phyloP scores from a whole-genome alignment of 1,140 invertebrate species.

The Oncopodura yosiiana region DNA sequence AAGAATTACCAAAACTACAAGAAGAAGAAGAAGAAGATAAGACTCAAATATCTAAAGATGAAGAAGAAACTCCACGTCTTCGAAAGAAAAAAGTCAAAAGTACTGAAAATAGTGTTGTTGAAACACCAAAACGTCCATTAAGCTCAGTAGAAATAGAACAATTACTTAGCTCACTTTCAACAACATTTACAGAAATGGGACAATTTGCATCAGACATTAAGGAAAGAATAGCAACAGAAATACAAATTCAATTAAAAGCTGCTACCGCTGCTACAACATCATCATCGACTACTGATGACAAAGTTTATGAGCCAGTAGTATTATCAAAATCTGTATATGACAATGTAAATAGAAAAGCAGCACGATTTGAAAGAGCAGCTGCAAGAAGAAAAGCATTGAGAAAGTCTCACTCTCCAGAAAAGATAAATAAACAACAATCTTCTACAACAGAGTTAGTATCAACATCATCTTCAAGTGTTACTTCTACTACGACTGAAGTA shows the following conservation, averaged over 20 bases:
- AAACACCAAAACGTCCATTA: not conserved
- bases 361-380: constrained; percentile 16
- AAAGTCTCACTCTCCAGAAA: constrained; percentile 17
- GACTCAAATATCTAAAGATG: constrained; percentile 42
- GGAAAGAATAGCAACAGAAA: constrained; percentile 14
- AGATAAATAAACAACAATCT: not conserved
- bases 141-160: constrained; percentile 13
- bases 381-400: constrained; percentile 15
- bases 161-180: constrained; percentile 11
- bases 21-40: constrained; percentile 35
- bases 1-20: constrained; percentile 34
- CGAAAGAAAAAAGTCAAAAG: not conserved
- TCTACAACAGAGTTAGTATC: constrained; percentile 8
- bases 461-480: constrained; percentile 7
- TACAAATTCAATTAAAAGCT: constrained; percentile 15
- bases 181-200: constrained; percentile 28
- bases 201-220: constrained; percentile 23
- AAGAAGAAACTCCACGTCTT: not conserved
- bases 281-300: not conserved
- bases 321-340: not conserved
- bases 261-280: not conserved
- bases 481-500: constrained; percentile 8
- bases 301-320: constrained; percentile 12
- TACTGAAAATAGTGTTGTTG: not conserved
- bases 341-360: constrained; percentile 19